A percentile compares a stretch with the other conserved stretches of the same genome.
These are phyloP conservation scores for Stenopsyche tienmushanensis DNA, from an alignment of 1,140 invertebrate species.

Conservation along the genomic window DNA sequence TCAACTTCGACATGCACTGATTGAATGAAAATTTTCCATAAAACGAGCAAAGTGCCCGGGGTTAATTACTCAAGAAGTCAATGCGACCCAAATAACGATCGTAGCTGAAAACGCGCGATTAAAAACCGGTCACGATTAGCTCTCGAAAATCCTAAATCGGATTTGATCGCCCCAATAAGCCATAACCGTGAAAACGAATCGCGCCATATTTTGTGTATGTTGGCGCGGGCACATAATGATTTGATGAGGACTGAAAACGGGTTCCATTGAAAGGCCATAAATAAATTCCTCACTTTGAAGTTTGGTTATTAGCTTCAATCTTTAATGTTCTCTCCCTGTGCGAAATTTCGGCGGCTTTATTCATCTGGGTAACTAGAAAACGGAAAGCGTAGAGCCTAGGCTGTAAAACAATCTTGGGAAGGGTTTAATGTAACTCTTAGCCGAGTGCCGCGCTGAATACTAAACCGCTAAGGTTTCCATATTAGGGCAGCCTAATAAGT, in stretches of 20 bases:
- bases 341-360: constrained; percentile 5
- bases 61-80: no score
- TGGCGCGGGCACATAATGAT: no score
- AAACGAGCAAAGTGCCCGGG: no score
- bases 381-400: constrained; percentile 2
- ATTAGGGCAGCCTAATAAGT: constrained; percentile 23
- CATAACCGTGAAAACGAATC: no score
- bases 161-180: no score
- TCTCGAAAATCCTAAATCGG: no score
- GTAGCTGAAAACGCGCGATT: no score
- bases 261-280: not conserved
- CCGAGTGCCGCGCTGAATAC: constrained; percentile 15
- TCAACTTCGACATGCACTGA: no score
- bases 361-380: constrained; percentile 7
- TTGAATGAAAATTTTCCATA: no score
- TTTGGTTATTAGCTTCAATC: constrained; percentile 32
- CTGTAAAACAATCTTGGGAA: constrained; percentile 22
- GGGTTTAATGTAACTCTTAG: constrained; percentile 24
- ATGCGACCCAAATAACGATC: no score
- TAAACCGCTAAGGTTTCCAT: constrained; percentile 19
- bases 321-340: constrained; percentile 15
- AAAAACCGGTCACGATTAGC: no score
- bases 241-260: not conserved
- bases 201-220: no score
- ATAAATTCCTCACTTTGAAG: constrained; percentile 37